Conservation (phyloP, 37 sponge, comb jelly and placozoan genomes). For the Aphrocallistes beatrix region DNA sequence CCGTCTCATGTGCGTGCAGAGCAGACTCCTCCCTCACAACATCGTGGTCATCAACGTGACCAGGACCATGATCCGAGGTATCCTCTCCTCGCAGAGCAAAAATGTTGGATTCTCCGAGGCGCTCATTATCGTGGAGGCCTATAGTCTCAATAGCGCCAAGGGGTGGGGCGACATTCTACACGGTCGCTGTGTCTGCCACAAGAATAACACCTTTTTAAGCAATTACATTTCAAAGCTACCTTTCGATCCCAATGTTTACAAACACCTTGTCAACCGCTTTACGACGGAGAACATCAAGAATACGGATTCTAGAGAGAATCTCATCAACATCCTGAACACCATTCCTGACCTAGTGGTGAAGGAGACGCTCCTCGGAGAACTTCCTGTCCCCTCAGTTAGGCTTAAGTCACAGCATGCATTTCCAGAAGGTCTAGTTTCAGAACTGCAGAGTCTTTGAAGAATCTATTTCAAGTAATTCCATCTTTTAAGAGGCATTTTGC, state of each 20-base stretch:
- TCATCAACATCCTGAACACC: background rate
- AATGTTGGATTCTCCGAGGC: background rate
- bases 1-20: background rate
- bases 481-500: background rate
- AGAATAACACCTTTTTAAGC: background rate
- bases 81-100: background rate
- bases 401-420: background rate
- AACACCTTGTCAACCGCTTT: background rate
- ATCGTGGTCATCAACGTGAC: background rate
- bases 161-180: background rate
- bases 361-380: background rate
- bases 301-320: background rate
- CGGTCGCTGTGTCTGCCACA: background rate
- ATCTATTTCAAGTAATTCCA: background rate
- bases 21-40: conserved; percentile 9
- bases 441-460: background rate
- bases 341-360: background rate
- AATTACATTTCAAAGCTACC: background rate
- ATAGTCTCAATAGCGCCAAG: background rate
- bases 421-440: background rate
- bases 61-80: background rate
- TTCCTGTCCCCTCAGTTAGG: no score
- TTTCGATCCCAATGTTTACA: background rate
- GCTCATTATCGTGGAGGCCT: background rate
- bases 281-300: background rate